Base-by-base conservation (phyloP, 2,797 vertebrate genomes). In the Bovichtus variegatus region DNA sequence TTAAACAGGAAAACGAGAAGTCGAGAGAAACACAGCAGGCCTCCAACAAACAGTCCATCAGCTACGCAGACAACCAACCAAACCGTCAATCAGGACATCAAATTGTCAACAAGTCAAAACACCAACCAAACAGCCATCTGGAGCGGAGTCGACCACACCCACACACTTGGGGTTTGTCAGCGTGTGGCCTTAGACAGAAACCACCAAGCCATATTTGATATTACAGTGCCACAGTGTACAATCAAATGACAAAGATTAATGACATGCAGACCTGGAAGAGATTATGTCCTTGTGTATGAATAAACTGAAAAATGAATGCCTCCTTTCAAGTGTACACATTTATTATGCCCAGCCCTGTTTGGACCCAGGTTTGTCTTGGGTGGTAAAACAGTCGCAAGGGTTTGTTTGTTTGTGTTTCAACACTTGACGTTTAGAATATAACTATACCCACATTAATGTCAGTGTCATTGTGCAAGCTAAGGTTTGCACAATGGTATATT, bases 181-280 rank as follows among this genome's bases (percentile, higher is more conserved):
- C 27, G 0, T 43, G 70, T 38, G n/a, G 63, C 71, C 68, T 76
- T 47, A 57, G 36, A 76, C 72, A 80, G 27, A 71, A 79, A 78
- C 67, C 54, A 62, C 64, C 47, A 43, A 44, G 7, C 46, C 8
- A 54, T 66, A 70, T 88, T 89, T 84, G 85, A 86, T 78, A 89
- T 89, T 83, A 80, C 78, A 76, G n/a, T 27, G 73, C 57, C 81
- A 73, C 40, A 46, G 49, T 59, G 70, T 84, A 76, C 70, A 83
- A 71, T 89, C 65, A 75, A 72, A 69, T 78, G 53, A 80, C 49
- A 36, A 85, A 81, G 88, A 91, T 86, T 77, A 87, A 88, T 65
- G 59, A 66, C 51, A 29, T 69, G 60, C 49, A 73, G 81, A 69
- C 74, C 25, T 27, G 23, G 54, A 61, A 76, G 60, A 85, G 83